phyloP scores from a whole-genome alignment of 2,113 vertebrate genomes.

The Scortum barcoo region DNA sequence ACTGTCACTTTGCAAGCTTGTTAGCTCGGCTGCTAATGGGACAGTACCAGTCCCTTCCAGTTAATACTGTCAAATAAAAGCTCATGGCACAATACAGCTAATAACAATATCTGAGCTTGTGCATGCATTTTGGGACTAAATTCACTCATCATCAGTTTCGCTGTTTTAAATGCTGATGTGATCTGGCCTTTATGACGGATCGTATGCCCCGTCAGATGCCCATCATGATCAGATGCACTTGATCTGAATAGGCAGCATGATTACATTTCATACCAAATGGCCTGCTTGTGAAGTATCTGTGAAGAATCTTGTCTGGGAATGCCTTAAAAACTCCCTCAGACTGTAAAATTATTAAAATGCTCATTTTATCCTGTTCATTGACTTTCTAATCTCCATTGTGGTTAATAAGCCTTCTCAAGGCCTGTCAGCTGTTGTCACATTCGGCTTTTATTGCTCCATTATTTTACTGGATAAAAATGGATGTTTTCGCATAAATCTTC shows the following conservation, averaged over 20 bases:
- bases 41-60: background rate
- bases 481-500: slow-evolving; percentile 1
- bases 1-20: background rate
- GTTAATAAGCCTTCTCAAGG: background rate
- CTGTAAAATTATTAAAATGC: background rate
- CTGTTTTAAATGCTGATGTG: background rate
- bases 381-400: background rate
- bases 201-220: background rate
- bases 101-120: slow-evolving; percentile 10
- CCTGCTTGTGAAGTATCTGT: no score
- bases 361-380: background rate
- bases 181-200: background rate
- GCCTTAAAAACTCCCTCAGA: background rate
- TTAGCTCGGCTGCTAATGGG: background rate
- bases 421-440: background rate
- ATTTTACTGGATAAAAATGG: background rate
- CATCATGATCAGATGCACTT: background rate
- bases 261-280: background rate
- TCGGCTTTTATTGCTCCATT: background rate
- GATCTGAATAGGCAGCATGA: background rate
- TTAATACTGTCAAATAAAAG: slow-evolving; percentile 19
- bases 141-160: background rate
- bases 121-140: background rate
- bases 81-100: background rate
- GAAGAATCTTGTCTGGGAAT: background rate